Evolutionary conservation across 2,113 vertebrate genomes (phyloP), one percentile per base, ranked within the genome.

Genomic region (Glaucomys volans): DNA sequence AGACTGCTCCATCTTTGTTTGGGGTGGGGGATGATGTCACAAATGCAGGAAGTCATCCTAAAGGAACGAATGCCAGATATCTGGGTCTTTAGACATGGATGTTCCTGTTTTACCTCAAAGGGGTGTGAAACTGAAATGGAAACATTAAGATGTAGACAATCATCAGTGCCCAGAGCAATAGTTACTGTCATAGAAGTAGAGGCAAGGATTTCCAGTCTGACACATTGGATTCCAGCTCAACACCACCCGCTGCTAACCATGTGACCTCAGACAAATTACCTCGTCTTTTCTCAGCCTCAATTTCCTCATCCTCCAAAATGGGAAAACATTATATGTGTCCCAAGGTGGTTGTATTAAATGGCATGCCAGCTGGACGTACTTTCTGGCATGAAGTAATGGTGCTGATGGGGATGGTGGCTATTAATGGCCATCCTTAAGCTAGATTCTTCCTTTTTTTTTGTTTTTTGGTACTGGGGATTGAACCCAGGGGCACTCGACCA

Each of bases 281-380:
- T 50, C 52, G 96, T n/a, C 6, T 85, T 71, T 44, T 8, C 52
- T 28, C 35, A 50, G 35, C 66, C 83, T 93, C 72, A 14, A 37
- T 89, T 93, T 96, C 86, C 74, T 94, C 44, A 67, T 94, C 50
- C 80, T 91, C 16, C 8, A 62, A 76, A 77, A 42, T 54, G 50
- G 42, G 88, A 16, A 80, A 52, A 52, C 35, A 24, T 17, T 18
- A 5, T 20, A 52, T 59, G 24, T 3, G 2, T 50, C 72, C 50
- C 57, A 52, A 66, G 32, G 20, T 66, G 74, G 57, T 72, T 30
- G 37, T 72, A 1, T 37, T 37, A 2, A 57, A 24, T 11, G 81
- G 71, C 40, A 59, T 80, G 42, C 42, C 35, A 84, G 18, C 17
- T 1, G 24, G 75, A 57, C 1, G 1, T 1, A 11, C 4, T 66